Evolutionary conservation across 2,797 vertebrate species (phyloP).

Genomic region (Bovichtus diacanthus): DNA sequence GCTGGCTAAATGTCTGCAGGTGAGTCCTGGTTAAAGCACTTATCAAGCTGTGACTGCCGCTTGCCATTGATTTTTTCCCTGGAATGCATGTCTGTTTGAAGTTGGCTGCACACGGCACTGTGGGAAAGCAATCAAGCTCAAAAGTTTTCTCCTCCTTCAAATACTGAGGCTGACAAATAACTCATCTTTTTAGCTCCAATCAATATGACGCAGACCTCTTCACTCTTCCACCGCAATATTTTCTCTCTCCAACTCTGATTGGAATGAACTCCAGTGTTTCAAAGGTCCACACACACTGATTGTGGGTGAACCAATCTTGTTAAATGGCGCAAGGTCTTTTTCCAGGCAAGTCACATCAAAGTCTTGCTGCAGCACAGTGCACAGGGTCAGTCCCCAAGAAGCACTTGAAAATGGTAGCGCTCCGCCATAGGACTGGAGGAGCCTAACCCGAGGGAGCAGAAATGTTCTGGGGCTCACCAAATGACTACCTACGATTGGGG

Average conservation of each 20-base stretch:
- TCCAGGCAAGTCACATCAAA: conserved; percentile 61
- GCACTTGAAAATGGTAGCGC: conserved; percentile 46
- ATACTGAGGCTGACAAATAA: conserved; percentile 79
- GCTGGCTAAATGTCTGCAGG: conserved; percentile 41
- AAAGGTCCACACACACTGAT: conserved; percentile 67
- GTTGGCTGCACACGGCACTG: conserved; percentile 54
- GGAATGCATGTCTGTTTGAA: conserved; percentile 62
- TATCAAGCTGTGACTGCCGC: conserved; percentile 54
- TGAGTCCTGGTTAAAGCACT: conserved; percentile 42
- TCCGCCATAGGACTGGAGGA: conserved; percentile 3
- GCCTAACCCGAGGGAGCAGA: conserved; percentile 54
- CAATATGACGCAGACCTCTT: conserved; percentile 76
- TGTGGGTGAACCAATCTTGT: conserved; percentile 61
- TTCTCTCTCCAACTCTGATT: conserved; percentile 78
- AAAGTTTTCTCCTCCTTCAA: conserved; percentile 74
- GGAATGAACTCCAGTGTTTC: conserved; percentile 76
- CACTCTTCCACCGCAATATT: conserved; percentile 41
- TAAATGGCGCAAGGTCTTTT: conserved; percentile 49
- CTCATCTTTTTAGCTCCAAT: conserved; percentile 78
- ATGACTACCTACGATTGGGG: conserved; percentile 65
- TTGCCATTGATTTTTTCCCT: conserved; percentile 77
- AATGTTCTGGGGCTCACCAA: conserved; percentile 57
- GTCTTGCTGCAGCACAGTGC: conserved; percentile 8
- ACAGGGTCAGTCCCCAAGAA: conserved; percentile 54
- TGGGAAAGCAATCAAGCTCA: conserved; percentile 78